Evolutionary conservation across 2,888 invertebrate genomes (phyloP).

Genomic region (Drosophila barbarae): DNA sequence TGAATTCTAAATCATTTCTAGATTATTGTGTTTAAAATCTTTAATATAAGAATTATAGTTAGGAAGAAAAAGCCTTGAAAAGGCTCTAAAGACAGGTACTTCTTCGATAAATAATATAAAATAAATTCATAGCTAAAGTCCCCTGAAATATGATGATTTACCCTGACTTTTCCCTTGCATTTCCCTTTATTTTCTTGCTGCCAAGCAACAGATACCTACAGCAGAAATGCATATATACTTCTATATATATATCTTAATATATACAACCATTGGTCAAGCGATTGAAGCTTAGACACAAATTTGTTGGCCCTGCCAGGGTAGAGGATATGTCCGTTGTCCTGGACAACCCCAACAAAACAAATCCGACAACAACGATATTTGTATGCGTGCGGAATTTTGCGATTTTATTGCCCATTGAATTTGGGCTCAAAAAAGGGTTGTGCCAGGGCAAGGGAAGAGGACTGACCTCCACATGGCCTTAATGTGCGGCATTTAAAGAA

Average conservation of each 20-base stretch:
- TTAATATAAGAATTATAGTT: neutral
- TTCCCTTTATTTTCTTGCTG: neutral
- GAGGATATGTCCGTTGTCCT: conserved; percentile 37
- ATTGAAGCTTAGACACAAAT: conserved; percentile 51
- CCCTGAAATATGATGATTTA: neutral
- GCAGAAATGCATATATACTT: conserved; percentile 23
- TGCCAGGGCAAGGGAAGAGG: neutral
- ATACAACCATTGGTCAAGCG: conserved; percentile 25
- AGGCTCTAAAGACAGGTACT: too few relatives aligned
- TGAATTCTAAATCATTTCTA: neutral
- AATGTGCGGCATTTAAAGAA: conserved; percentile 71
- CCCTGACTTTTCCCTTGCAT: neutral
- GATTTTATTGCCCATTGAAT: conserved; percentile 70
- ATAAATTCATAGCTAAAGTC: neutral
- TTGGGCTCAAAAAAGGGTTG: conserved; percentile 14
- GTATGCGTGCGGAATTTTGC: conserved; percentile 50
- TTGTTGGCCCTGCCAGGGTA: conserved; percentile 37
- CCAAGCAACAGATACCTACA: conserved; percentile 28
- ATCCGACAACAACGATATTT: conserved; percentile 19
- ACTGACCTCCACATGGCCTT: conserved; percentile 51
- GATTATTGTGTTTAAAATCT: too few relatives aligned
- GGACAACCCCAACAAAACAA: conserved; percentile 30
- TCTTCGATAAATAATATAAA: neutral
- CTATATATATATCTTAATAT: neutral
- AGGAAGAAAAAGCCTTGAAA: too few relatives aligned